Conservation (phyloP, 2,888 invertebrate species). For the Ochlodes sylvanus region DNA sequence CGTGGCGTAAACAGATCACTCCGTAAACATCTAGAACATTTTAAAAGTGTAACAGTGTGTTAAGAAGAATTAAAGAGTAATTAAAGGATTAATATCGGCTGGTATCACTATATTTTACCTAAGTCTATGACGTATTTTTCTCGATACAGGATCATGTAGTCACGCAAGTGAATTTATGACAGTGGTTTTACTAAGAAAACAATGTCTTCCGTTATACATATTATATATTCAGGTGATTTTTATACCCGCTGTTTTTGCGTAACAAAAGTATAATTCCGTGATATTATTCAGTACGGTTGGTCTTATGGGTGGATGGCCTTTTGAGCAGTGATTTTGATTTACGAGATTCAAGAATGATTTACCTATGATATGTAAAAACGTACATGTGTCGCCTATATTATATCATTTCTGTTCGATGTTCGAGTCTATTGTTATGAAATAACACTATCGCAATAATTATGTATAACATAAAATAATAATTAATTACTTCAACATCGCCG, state of each 20-base stretch:
- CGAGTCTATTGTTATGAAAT: background rate
- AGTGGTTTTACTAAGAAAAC: background rate
- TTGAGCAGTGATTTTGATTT: no score
- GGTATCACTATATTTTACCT: background rate
- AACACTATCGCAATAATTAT: background rate
- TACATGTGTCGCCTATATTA: no score
- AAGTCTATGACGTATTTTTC: background rate
- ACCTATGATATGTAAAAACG: no score
- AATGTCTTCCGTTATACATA: background rate
- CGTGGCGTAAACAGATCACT: no score
- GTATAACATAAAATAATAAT: background rate
- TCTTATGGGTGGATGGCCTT: no score
- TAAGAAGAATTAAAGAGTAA: no score
- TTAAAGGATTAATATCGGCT: background rate
- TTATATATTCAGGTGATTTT: background rate
- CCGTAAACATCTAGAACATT: no score
- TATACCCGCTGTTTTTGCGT: background rate
- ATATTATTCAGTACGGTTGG: no score
- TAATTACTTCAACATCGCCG: background rate
- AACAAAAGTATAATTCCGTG: background rate
- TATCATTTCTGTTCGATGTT: background rate
- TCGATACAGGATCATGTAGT: background rate
- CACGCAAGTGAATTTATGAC: background rate
- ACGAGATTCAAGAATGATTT: no score
- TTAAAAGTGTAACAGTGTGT: no score